Conservation (phyloP, 1,140 invertebrate genomes). For the Prorops nasuta region DNA sequence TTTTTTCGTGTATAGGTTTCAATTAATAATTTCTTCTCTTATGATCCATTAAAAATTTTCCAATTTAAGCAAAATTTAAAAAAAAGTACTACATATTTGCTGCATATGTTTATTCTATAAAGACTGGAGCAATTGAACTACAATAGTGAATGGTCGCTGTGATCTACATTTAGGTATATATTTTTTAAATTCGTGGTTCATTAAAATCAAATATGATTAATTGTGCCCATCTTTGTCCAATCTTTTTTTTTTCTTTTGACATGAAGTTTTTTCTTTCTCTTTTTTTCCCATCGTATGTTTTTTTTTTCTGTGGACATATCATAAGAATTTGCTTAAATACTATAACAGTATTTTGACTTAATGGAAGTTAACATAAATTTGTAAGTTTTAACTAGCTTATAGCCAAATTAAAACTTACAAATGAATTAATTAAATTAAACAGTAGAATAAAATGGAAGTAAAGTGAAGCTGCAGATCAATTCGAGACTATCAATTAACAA, state of each 20-base stretch:
- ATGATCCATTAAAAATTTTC: too few species aligned
- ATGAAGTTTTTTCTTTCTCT: conserved; percentile 51
- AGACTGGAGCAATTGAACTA: conserved; percentile 33
- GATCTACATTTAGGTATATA: conserved; percentile 30
- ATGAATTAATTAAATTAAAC: too few species aligned
- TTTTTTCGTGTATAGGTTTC: too few species aligned
- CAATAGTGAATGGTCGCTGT: conserved; percentile 36
- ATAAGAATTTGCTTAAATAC: conserved; percentile 54
- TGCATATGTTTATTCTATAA: background rate
- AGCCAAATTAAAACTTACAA: conserved; percentile 30
- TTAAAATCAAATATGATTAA: conserved; percentile 52
- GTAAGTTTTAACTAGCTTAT: conserved; percentile 28
- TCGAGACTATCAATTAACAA: too few species aligned
- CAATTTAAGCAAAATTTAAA: conserved; percentile 10
- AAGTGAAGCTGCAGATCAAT: too few species aligned
- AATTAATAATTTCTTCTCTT: conserved; percentile 12
- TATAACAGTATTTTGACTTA: conserved; percentile 19
- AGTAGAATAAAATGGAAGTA: too few species aligned
- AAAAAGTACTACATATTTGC: conserved; percentile 6
- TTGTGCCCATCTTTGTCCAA: conserved; percentile 55
- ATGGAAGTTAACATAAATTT: conserved; percentile 26
- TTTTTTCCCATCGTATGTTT: conserved; percentile 54
- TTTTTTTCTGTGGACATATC: conserved; percentile 59
- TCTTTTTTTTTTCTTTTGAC: conserved; percentile 54
- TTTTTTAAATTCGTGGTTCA: conserved; percentile 38